A percentile compares a stretch with the other conserved stretches of the same genome.
Evolutionary conservation across 2,797 vertebrate species (phyloP).

Genomic region (Acipenser oxyrinchus): DNA sequence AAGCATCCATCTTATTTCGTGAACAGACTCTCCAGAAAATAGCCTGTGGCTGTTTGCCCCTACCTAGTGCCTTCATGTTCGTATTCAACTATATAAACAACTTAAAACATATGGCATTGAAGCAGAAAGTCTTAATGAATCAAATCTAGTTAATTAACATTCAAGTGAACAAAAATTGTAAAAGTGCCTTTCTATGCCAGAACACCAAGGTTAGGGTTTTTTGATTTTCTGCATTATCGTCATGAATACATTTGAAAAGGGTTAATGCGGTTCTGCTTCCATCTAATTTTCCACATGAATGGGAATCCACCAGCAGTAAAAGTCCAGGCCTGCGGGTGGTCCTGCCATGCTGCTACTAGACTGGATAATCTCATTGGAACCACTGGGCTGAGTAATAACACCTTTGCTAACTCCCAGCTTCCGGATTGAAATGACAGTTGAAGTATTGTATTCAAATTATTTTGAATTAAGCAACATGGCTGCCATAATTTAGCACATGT

Average conservation of each 20-base stretch:
- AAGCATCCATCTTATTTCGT: too few species aligned
- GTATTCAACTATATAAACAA: too few species aligned
- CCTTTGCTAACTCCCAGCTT: slow-evolving; percentile 38
- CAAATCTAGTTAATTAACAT: slow-evolving; percentile 7
- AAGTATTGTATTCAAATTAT: slow-evolving; percentile 1
- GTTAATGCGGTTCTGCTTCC: slow-evolving; percentile 33
- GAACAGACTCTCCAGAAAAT: too few species aligned
- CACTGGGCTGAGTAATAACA: slow-evolving; percentile 85
- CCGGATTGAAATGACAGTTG: background rate
- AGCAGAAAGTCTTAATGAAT: background rate
- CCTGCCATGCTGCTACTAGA: slow-evolving; percentile 48
- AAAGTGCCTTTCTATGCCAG: background rate
- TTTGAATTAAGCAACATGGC: background rate
- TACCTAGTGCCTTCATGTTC: too few species aligned
- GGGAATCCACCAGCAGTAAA: slow-evolving; percentile 54
- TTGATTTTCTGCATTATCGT: background rate
- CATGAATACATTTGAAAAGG: slow-evolving; percentile 9
- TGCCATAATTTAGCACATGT: background rate
- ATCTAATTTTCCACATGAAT: slow-evolving; percentile 77
- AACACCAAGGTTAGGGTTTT: background rate
- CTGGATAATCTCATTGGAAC: slow-evolving; percentile 76
- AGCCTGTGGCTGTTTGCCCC: too few species aligned
- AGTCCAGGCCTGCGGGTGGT: slow-evolving; percentile 55
- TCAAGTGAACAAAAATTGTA: slow-evolving; percentile 3
- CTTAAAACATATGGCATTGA: background rate